Percentiles rank a stretch among this genome's conserved stretches.
Conservation (phyloP, 2,113 vertebrate species). For the Ammospiza caudacuta region DNA sequence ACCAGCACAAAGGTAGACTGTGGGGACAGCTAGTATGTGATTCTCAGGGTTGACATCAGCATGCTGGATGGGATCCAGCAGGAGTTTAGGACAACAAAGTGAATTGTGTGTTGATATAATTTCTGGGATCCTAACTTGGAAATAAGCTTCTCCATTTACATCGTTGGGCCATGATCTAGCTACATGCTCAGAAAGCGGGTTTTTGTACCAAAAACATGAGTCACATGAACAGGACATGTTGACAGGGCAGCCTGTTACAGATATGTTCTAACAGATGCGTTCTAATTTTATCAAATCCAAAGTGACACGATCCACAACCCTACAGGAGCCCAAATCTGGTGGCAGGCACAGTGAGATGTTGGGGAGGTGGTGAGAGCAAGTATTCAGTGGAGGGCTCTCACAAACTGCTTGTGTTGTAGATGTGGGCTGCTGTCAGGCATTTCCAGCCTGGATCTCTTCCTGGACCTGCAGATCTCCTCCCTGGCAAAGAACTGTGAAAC, state of each 20-base stretch:
- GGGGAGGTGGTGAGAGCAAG: background rate
- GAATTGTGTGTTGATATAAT: accelerated
- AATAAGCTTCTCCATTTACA: background rate
- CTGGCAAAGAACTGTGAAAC: background rate
- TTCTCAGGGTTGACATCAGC: background rate
- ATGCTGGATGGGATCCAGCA: accelerated
- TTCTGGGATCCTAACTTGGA: background rate
- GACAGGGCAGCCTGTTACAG: background rate
- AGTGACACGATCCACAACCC: background rate
- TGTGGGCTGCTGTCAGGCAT: accelerated
- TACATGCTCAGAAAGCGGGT: background rate
- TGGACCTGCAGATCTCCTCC: background rate
- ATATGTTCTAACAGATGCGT: accelerated
- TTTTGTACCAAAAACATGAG: background rate
- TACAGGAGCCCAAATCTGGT: background rate
- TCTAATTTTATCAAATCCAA: background rate
- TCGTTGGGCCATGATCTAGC: background rate
- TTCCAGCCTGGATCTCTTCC: accelerated
- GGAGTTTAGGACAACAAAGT: background rate
- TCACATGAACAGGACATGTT: background rate
- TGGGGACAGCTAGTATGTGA: background rate
- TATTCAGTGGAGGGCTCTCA: background rate
- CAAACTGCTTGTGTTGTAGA: accelerated
- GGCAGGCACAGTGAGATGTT: background rate
- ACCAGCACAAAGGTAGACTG: background rate